phyloP scores from a whole-genome alignment of 2,797 vertebrate species.

The Etheostoma perlongum region DNA sequence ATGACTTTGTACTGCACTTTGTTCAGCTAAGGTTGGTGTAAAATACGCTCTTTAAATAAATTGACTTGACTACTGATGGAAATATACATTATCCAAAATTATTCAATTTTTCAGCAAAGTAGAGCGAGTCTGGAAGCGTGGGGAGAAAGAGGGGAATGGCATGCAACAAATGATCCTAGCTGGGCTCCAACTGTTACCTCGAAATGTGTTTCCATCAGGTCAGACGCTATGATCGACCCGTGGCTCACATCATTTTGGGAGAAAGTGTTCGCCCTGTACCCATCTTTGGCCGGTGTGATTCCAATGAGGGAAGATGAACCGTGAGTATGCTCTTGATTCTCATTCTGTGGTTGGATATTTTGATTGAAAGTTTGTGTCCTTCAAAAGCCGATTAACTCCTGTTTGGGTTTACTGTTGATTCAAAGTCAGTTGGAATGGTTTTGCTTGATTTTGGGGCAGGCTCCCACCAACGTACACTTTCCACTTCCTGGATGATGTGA shows the following conservation, averaged over 20 bases:
- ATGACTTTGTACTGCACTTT: too few relatives aligned
- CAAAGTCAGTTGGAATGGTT: not conserved
- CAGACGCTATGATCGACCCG: slow-evolving; percentile 91
- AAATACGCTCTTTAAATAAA: too few relatives aligned
- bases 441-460: slow-evolving; percentile 72
- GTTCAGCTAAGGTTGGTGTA: too few relatives aligned
- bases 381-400: not conserved
- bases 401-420: not conserved
- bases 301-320: slow-evolving; percentile 82
- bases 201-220: slow-evolving; percentile 74
- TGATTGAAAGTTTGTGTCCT: not conserved
- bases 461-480: slow-evolving; percentile 89
- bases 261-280: slow-evolving; percentile 83
- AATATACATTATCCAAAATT: not conserved
- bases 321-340: slow-evolving; percentile 81
- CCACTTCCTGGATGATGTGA: slow-evolving; percentile 81
- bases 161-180: not conserved
- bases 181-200: not conserved
- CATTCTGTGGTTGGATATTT: not conserved
- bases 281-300: slow-evolving; percentile 74
- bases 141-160: not conserved
- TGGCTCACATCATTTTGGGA: slow-evolving; percentile 92
- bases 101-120: not conserved
- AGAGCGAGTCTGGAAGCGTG: not conserved
- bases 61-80: not conserved